Conservation (phyloP, 2,888 invertebrate genomes). For the Anorthoa munda region DNA sequence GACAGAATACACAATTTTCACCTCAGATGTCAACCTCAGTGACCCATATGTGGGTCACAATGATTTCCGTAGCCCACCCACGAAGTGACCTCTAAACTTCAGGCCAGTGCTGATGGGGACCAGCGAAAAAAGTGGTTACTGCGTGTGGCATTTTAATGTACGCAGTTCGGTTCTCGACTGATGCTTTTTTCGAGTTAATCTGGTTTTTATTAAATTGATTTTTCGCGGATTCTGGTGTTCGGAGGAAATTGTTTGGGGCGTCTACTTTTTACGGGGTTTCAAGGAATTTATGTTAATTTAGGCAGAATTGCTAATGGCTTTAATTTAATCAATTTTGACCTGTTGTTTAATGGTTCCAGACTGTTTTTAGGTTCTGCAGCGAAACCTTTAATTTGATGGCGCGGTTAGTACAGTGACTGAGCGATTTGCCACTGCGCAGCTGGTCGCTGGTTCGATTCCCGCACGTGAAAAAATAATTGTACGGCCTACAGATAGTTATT, state of each 20-base stretch:
- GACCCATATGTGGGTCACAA: constrained; percentile 59
- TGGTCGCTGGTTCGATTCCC: no score
- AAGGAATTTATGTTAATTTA: constrained; percentile 27
- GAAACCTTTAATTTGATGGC: no score
- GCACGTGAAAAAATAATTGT: no score
- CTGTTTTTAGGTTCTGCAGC: background rate
- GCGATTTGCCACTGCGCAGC: no score
- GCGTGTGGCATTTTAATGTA: constrained; percentile 66
- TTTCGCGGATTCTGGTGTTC: constrained; percentile 53
- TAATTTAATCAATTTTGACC: constrained; percentile 2
- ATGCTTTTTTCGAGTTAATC: constrained; percentile 63
- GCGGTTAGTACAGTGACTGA: no score
- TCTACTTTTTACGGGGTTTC: constrained; percentile 43
- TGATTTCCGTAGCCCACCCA: constrained; percentile 69
- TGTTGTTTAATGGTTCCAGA: background rate
- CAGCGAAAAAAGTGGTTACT: constrained; percentile 56
- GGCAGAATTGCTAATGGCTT: background rate
- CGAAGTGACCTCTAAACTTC: constrained; percentile 64
- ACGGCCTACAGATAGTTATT: no score
- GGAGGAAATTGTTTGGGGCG: constrained; percentile 39
- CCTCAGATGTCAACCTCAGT: constrained; percentile 47
- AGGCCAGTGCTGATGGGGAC: constrained; percentile 55
- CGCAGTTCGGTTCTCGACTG: constrained; percentile 50
- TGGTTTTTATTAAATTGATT: constrained; percentile 66
- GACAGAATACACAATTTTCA: constrained; percentile 46